Percentiles rank a stretch among this genome's conserved stretches.
These are phyloP conservation scores for Reticulitermes speratus DNA, from an alignment of 1,140 invertebrate genomes.

Conservation along the genomic window DNA sequence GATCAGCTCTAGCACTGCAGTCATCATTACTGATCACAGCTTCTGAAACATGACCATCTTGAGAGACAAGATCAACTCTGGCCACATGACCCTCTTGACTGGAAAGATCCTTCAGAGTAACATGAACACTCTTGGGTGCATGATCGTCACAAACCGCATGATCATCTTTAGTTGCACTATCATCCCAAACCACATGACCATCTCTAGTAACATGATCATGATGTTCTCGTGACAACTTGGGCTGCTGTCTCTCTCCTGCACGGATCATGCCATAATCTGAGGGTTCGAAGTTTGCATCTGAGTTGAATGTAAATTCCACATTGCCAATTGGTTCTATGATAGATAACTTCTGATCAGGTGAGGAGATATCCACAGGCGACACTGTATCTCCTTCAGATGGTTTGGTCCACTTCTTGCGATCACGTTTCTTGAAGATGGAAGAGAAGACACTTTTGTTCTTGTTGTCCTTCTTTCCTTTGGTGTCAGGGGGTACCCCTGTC, in stretches of 20 bases:
- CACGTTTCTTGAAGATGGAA: slow-evolving; percentile 53
- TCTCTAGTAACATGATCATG: background rate
- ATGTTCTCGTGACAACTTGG: too few species aligned
- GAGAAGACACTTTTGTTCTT: slow-evolving; percentile 53
- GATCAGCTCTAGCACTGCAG: background rate
- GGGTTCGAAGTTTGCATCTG: slow-evolving; percentile 41
- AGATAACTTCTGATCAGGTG: slow-evolving; percentile 35
- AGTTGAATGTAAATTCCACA: slow-evolving; percentile 48
- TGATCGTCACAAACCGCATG: background rate
- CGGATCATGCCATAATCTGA: slow-evolving; percentile 38
- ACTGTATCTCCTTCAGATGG: slow-evolving; percentile 21
- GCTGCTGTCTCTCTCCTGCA: background rate
- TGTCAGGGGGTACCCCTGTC: slow-evolving; percentile 14
- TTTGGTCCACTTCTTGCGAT: slow-evolving; percentile 49
- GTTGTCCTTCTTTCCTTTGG: slow-evolving; percentile 46
- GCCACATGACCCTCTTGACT: background rate
- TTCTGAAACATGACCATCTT: background rate
- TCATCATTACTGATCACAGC: background rate
- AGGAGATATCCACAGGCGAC: slow-evolving; percentile 29
- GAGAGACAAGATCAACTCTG: background rate
- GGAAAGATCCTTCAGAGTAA: background rate
- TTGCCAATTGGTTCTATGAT: slow-evolving; percentile 49
- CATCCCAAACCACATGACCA: background rate
- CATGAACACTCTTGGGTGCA: background rate
- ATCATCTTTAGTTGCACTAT: background rate